These are phyloP conservation scores for Eptatretus burgeri DNA, from an alignment of 2,113 vertebrate species.

Conservation along the genomic window DNA sequence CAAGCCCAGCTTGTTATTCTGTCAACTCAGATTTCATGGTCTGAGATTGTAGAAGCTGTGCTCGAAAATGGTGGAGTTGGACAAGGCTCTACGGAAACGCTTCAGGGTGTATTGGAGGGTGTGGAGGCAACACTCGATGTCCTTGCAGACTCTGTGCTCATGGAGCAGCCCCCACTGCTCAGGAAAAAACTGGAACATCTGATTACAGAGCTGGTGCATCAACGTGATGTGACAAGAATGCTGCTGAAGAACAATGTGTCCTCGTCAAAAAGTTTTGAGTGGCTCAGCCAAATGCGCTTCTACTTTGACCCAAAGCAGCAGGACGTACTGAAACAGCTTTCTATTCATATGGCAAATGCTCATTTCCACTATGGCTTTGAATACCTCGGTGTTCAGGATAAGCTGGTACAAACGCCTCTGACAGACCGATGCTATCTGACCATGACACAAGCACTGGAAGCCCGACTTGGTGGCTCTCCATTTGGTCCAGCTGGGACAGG, in stretches of 20 bases:
- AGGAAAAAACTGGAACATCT: background rate
- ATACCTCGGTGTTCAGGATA: background rate
- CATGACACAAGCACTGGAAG: constrained; percentile 5
- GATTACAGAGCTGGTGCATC: constrained; percentile 4
- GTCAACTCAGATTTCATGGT: background rate
- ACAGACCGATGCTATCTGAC: constrained; percentile 1
- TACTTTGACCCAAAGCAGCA: constrained; percentile 13
- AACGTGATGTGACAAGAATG: constrained; percentile 1
- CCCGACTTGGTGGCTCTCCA: constrained; percentile 1
- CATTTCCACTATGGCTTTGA: constrained; percentile 1
- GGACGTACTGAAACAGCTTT: constrained; percentile 1
- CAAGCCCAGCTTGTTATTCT: constrained; percentile 15
- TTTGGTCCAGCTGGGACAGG: constrained; percentile 37
- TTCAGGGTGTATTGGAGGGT: background rate
- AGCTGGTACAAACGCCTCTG: background rate
- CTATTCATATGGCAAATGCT: constrained; percentile 1
- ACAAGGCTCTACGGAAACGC: constrained; percentile 17
- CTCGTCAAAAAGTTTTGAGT: background rate
- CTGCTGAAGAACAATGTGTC: background rate
- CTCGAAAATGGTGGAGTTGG: background rate
- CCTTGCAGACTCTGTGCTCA: constrained; percentile 4
- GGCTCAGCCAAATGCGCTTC: constrained; percentile 4
- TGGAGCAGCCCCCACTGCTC: constrained; percentile 4
- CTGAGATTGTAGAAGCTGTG: background rate
- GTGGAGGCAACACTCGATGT: constrained; percentile 1